These are phyloP conservation scores for Ovis canadensis DNA, from an alignment of 2,113 vertebrate species.

Conservation along the genomic window DNA sequence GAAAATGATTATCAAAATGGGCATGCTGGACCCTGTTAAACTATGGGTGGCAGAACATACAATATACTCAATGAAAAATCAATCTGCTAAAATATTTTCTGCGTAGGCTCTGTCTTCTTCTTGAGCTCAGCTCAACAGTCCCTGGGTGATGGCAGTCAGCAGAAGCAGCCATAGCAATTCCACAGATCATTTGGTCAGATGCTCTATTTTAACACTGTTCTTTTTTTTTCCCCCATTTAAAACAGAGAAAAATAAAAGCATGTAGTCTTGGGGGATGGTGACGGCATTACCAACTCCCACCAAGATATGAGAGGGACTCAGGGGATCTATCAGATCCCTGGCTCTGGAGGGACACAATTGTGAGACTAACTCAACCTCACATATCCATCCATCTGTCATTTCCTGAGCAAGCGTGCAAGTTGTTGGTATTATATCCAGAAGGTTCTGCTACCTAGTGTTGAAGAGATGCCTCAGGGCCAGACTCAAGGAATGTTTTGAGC, in stretches of 20 bases:
- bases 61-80: background rate
- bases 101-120: background rate
- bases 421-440: background rate
- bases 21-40: background rate
- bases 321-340: background rate
- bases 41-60: background rate
- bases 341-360: background rate
- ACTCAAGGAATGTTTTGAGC: background rate
- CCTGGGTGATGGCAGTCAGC: slow-evolving; percentile 2
- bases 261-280: background rate
- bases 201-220: background rate
- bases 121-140: background rate
- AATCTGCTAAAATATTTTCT: background rate
- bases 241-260: slow-evolving; percentile 2
- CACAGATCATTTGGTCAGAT: slow-evolving; percentile 45
- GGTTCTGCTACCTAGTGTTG: background rate
- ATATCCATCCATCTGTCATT: background rate
- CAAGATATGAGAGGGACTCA: background rate
- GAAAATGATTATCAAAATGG: background rate
- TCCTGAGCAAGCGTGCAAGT: background rate
- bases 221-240: background rate
- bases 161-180: background rate
- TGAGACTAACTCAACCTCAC: background rate
- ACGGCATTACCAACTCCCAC: background rate
- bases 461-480: background rate